Base-by-base conservation (phyloP, 2,113 vertebrate species). In the Tursiops truncatus region DNA sequence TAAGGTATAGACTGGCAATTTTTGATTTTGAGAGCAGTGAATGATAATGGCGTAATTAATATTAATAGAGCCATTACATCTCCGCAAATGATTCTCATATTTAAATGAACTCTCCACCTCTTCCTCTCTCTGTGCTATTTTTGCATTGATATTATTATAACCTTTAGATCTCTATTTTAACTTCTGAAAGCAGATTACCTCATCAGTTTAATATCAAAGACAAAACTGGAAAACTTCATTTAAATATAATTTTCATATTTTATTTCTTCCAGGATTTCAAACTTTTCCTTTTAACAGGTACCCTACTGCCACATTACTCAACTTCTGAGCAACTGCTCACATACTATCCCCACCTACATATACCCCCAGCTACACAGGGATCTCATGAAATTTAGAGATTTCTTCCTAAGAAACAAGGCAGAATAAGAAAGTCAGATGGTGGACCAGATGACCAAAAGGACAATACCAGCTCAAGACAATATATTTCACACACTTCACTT, bases 111-210 rank as follows among this genome's bases (percentile, higher is more conserved):
- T 71, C 47, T 89, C 92, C 63, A 70, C 96, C 15, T 96, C 41
- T 96, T 97, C 87, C 38, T 82, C 71, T 91, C 31, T 70, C 56
- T 95, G 38, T 6, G 53, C 18, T 96, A 96, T 86, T 73, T 96
- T 89, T 97, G 50, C 10, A 95, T 3, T 91, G 63, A 7, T 96
- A 70, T 44, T 80, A 97, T 97, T 91, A 81, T 88, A 98, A 94
- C 73, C 73, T 97, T 97, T 94, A 95, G 58, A 91, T 97, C 33
- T 95, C 91, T 97, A 92, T 92, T 97, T 98, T 89, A 90, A 70
- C 79, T 97, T 94, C 79, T 95, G 91, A 97, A 95, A 85, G 70
- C 91, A 96, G 92, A 97, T 96, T 94, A 25, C 3, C 87, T 94
- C 47, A 95, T 76, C 86, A 60, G 36, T 97, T 94, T 88, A 93